Conservation (phyloP, 2,888 invertebrate species). For the Caenorhabditis plicata region DNA sequence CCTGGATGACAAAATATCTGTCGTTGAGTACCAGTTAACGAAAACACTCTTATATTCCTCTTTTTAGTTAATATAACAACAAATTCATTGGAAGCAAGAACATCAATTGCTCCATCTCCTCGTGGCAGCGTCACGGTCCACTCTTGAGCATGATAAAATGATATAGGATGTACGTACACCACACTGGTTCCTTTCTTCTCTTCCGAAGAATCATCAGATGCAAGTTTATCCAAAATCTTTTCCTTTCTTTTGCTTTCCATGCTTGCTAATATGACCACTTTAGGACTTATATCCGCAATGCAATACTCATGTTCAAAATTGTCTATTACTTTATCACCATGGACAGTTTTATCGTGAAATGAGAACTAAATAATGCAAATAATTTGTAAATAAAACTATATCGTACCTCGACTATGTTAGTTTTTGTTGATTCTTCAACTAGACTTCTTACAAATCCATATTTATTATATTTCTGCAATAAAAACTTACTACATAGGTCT, state of each 20-base stretch:
- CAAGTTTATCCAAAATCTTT: slow-evolving; percentile 16
- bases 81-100: slow-evolving; percentile 72
- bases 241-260: slow-evolving; percentile 21
- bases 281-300: slow-evolving; percentile 82
- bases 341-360: slow-evolving; percentile 86
- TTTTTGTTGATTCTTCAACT: slow-evolving; percentile 76
- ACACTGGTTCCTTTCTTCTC: slow-evolving; percentile 19
- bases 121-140: slow-evolving; percentile 48
- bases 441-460: slow-evolving; percentile 86
- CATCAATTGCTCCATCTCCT: slow-evolving; percentile 76
- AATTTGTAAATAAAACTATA: background rate
- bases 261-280: slow-evolving; percentile 73
- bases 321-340: slow-evolving; percentile 84
- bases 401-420: slow-evolving; percentile 75
- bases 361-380: slow-evolving; percentile 71
- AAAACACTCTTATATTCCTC: slow-evolving; percentile 80
- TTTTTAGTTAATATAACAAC: slow-evolving; percentile 79
- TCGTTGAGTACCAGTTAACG: slow-evolving; percentile 83
- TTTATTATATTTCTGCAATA: slow-evolving; percentile 82
- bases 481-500: too few species aligned
- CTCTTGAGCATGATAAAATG: slow-evolving; percentile 9
- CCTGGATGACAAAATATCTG: slow-evolving; percentile 78
- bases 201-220: slow-evolving; percentile 2
- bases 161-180: slow-evolving; percentile 20
- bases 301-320: slow-evolving; percentile 81